Percentiles rank a stretch among this genome's conserved stretches.
These are phyloP conservation scores for Julus scanicus DNA, from an alignment of 2,888 invertebrate species.

Conservation along the genomic window DNA sequence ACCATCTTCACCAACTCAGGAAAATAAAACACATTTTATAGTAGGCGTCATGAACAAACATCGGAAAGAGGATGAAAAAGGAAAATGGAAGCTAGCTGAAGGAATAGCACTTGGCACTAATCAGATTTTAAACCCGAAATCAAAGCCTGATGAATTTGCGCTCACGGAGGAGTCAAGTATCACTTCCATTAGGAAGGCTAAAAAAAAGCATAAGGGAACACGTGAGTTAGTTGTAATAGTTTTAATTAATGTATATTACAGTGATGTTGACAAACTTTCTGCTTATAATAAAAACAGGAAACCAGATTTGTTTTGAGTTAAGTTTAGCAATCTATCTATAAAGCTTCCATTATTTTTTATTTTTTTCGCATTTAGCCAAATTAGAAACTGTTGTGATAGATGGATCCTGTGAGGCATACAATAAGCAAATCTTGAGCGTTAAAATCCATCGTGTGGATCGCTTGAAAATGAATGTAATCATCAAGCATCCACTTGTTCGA, in stretches of 20 bases:
- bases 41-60: not conserved
- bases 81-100: not conserved
- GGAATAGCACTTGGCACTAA: not conserved
- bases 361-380: not conserved
- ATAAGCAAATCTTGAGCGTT: conserved; percentile 68
- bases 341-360: no score
- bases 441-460: conserved; percentile 72
- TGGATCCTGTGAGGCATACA: not conserved
- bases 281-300: no score
- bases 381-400: not conserved
- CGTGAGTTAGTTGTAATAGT: no score
- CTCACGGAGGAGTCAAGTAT: no score
- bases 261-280: no score
- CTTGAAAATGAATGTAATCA: conserved; percentile 71
- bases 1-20: not conserved
- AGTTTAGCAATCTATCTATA: no score
- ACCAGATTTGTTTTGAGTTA: no score
- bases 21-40: not conserved
- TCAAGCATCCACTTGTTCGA: conserved; percentile 74
- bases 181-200: no score
- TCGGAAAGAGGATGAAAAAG: not conserved
- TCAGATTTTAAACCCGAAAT: no score
- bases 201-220: no score
- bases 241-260: no score
- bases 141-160: no score